phyloP scores from a whole-genome alignment of 2,888 invertebrate genomes.

The Gortyna flavago region DNA sequence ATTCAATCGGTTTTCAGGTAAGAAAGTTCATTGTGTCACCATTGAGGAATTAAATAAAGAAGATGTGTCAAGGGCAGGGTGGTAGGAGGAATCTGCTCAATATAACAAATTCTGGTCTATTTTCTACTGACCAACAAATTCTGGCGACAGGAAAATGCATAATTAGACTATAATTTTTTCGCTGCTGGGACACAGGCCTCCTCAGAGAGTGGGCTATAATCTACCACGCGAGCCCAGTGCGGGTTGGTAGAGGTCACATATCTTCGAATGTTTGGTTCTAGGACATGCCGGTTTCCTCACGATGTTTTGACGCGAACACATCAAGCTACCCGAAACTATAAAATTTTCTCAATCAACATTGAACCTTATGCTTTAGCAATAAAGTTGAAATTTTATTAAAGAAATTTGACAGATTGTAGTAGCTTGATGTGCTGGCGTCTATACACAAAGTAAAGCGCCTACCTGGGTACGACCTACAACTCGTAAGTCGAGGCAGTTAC shows the following conservation, averaged over 20 bases:
- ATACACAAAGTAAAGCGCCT: not conserved
- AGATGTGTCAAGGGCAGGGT: not conserved
- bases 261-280: not conserved
- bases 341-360: too few species aligned
- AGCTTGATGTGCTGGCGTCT: too few species aligned
- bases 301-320: too few species aligned
- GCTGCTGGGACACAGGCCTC: not conserved
- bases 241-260: not conserved
- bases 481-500: not conserved
- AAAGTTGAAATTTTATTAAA: too few species aligned
- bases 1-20: constrained; percentile 36
- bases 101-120: not conserved
- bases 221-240: not conserved
- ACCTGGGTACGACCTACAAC: not conserved
- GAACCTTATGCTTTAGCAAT: too few species aligned
- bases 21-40: constrained; percentile 2
- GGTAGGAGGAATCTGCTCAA: not conserved
- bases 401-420: too few species aligned
- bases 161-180: not conserved
- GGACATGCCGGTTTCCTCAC: not conserved
- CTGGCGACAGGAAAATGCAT: not conserved
- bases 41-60: not conserved
- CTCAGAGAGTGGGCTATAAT: not conserved
- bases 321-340: too few species aligned
- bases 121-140: not conserved